phyloP scores from a whole-genome alignment of 1,140 invertebrate genomes.

The Acromyrmex echinatior region DNA sequence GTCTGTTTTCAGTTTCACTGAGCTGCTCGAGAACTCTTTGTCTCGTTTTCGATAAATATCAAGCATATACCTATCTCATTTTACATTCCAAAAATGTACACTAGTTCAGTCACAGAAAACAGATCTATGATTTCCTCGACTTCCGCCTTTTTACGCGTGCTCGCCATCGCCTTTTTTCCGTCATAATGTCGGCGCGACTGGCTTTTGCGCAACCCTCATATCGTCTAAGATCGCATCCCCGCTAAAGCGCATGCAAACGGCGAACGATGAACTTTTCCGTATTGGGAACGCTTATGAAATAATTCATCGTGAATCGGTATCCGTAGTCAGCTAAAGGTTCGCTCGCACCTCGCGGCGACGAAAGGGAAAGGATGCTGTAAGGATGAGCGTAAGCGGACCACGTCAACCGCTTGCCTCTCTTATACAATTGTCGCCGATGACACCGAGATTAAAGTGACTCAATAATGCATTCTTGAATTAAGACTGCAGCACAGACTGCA shows the following conservation, averaged over 20 bases:
- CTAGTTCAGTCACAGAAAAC: no score
- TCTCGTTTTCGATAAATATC: no score
- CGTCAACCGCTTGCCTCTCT: not conserved
- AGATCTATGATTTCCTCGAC: not conserved
- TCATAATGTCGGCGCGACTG: constrained; percentile 26
- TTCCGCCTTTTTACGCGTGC: constrained; percentile 34
- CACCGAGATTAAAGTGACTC: constrained; percentile 9
- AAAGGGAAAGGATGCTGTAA: constrained; percentile 74
- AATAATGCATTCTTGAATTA: not conserved
- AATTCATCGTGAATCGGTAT: constrained; percentile 78
- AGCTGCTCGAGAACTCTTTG: no score
- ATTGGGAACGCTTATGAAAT: constrained; percentile 84
- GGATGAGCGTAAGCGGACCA: constrained; percentile 50
- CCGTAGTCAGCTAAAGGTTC: constrained; percentile 74
- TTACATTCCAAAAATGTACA: no score
- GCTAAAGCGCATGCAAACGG: constrained; percentile 69
- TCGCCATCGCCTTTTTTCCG: not conserved
- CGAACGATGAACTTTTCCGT: constrained; percentile 82
- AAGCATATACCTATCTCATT: no score
- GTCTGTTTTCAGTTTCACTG: no score
- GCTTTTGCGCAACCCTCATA: constrained; percentile 75
- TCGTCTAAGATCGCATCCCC: constrained; percentile 45
- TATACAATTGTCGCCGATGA: not conserved
- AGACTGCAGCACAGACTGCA: not conserved
- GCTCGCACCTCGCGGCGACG: constrained; percentile 76